phyloP scores from a whole-genome alignment of 2,113 vertebrate species.

The Nothocercus julius region DNA sequence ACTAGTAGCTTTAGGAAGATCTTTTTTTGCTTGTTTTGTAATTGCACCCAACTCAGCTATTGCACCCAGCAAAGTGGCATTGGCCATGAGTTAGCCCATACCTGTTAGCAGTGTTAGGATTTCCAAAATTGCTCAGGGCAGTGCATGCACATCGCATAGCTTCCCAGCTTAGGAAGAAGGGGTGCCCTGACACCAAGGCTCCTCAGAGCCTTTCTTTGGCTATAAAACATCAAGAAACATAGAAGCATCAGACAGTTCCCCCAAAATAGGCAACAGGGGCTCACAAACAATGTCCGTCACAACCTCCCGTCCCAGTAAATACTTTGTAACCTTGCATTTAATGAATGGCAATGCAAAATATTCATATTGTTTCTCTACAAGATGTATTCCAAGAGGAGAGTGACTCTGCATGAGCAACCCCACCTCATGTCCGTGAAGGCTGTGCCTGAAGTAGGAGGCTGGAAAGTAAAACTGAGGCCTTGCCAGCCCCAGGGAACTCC shows the following conservation, averaged over 20 bases:
- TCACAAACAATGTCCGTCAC: background rate
- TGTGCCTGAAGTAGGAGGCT: background rate
- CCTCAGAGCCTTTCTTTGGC: background rate
- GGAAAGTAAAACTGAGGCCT: background rate
- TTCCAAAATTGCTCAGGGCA: background rate
- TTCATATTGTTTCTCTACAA: background rate
- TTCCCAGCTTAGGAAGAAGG: background rate
- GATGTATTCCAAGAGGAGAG: rapidly evolving
- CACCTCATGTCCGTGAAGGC: background rate
- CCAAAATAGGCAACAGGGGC: background rate
- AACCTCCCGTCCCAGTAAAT: background rate
- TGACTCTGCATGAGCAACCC: background rate
- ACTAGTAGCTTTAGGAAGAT: background rate
- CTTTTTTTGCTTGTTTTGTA: background rate
- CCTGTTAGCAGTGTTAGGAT: background rate
- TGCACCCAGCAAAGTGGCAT: background rate
- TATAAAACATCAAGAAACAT: background rate
- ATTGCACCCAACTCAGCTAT: background rate
- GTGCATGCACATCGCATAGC: rapidly evolving
- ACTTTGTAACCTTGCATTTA: background rate
- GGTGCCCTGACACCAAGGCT: rapidly evolving
- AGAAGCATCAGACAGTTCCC: background rate
- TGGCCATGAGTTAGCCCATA: background rate
- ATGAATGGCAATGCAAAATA: background rate
- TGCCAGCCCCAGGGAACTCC: background rate